Base-by-base conservation (phyloP, 2,888 invertebrate species). In the Lithodes maja region DNA sequence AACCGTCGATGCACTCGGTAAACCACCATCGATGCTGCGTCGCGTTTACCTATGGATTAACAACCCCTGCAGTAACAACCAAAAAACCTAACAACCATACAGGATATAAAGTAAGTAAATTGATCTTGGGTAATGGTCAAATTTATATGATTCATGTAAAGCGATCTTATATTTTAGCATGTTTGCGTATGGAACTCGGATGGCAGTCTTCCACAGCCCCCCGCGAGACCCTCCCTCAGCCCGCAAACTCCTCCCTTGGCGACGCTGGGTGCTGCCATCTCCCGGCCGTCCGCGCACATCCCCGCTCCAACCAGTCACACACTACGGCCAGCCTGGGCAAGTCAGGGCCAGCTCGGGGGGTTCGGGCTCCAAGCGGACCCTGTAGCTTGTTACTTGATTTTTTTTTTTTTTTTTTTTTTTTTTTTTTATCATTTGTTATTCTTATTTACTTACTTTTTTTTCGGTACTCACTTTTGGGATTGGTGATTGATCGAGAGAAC, bases 1-100 rank as follows among this genome's bases (percentile, higher is more conserved):
- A 88, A 88, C 83, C 87, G 87, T 88, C 87, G 87, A 88, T 88
- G 61, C 54, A 69, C 84, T 78, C 50, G 55, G 84, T 88, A 61
- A 84, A 54, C 79, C 68, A 33, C 33, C 33, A 2, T 12, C 12
- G 77, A 80, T 84, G 74, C 54, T 54, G 17, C n/a, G 33, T 80
- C 9, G 12, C 49, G 33, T 74, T 88, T 71, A 54, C 49, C 3
- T 61, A 69, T 84, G 33, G 49, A 61, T 81, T 75, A 74, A 61
- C 79, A 9, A 5, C 33, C 33, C 33, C 33, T 33, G 33, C 33
- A 33, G 33, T 33, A 33, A 33, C 33, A 33, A 33, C 33, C 33
- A 33, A 33, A 33, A 33, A 33, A 33, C 33, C 33, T 33, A 33
- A 33, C 33, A 33, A 33, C 33, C 33, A 33, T 33, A 33, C 33